These are phyloP conservation scores for Timandra comae DNA, from an alignment of 2,888 invertebrate species.

Conservation along the genomic window DNA sequence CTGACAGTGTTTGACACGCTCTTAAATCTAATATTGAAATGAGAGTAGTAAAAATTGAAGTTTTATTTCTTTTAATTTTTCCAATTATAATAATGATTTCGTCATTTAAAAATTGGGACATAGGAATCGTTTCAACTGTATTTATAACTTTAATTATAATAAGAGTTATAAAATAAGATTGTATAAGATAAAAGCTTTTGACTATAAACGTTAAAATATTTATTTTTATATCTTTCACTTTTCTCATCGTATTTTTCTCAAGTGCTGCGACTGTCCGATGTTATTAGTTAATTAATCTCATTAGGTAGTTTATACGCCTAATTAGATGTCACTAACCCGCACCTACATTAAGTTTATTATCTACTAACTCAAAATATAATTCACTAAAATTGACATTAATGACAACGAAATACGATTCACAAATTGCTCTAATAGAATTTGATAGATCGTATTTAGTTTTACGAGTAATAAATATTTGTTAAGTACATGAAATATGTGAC, in stretches of 20 bases:
- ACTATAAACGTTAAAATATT: conserved; percentile 12
- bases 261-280: conserved; percentile 9
- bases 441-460: too few species aligned
- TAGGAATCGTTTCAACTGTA: conserved; percentile 7
- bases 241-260: conserved; percentile 9
- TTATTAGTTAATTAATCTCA: conserved; percentile 19
- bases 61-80: conserved; percentile 23
- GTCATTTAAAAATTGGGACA: conserved; percentile 5
- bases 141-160: conserved; percentile 14
- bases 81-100: conserved; percentile 10
- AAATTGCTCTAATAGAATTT: neutral
- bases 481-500: too few species aligned
- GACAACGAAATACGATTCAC: neutral
- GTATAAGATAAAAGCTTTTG: conserved; percentile 16
- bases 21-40: conserved; percentile 36
- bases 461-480: too few species aligned
- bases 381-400: conserved; percentile 1
- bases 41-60: conserved; percentile 21
- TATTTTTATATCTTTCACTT: conserved; percentile 13
- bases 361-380: conserved; percentile 3
- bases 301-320: conserved; percentile 10
- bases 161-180: conserved; percentile 14
- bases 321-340: too few species aligned
- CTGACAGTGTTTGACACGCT: conserved; percentile 22
- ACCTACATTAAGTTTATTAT: too few species aligned